These are phyloP conservation scores for Capromys pilorides DNA, from an alignment of 2,797 vertebrate genomes.

Conservation along the genomic window DNA sequence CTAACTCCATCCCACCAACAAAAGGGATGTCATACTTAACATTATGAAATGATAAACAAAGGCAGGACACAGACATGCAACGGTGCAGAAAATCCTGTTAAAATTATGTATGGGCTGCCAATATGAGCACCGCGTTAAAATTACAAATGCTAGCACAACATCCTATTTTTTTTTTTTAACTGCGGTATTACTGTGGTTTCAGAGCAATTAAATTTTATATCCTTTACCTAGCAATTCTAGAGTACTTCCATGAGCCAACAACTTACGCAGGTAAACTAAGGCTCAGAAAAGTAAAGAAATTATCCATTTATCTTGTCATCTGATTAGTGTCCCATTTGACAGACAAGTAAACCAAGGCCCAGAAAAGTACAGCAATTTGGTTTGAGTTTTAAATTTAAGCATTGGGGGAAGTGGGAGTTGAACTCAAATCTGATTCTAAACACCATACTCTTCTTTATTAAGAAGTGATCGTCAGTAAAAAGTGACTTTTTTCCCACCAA, in stretches of 20 bases:
- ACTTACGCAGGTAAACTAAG: not conserved
- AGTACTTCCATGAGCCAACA: not conserved
- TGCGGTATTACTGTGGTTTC: not conserved
- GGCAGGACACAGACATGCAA: not conserved
- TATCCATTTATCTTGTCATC: not conserved
- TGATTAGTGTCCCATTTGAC: not conserved
- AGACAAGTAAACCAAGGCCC: not conserved
- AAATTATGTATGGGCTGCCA: not conserved
- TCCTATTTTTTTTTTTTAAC: slow-evolving; percentile 53
- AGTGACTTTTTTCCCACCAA: not conserved
- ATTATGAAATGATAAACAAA: slow-evolving; percentile 2
- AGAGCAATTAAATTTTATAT: not conserved
- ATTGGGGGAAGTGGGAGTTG: not conserved
- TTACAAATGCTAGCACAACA: not conserved
- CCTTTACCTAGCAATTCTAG: slow-evolving; percentile 13
- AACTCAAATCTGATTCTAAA: not conserved
- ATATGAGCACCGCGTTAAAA: not conserved
- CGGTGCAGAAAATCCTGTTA: not conserved
- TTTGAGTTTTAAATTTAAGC: not conserved
- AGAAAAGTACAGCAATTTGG: slow-evolving; percentile 10
- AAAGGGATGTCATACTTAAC: not conserved
- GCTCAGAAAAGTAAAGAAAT: too few species aligned
- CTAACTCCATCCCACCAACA: not conserved
- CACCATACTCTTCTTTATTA: not conserved
- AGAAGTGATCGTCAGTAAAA: not conserved